phyloP scores from a whole-genome alignment of 2,113 vertebrate species.

The Coregonus clupeaformis region DNA sequence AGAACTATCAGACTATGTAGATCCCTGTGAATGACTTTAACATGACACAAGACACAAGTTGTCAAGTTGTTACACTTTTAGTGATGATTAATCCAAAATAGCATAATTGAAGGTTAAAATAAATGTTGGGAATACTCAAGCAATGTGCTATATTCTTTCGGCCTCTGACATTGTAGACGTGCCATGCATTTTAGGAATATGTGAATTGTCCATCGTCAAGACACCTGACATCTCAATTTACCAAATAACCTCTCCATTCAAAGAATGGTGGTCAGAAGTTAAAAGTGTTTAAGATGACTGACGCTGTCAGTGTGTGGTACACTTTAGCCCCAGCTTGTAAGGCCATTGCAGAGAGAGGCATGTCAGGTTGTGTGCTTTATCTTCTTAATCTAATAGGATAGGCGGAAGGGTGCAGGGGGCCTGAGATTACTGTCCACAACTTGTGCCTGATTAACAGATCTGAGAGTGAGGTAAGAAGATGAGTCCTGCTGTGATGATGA shows the following conservation, averaged over 20 bases:
- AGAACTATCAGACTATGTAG: no score
- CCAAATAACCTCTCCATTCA: neutral
- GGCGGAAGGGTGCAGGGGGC: conserved; percentile 54
- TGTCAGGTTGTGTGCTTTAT: conserved; percentile 52
- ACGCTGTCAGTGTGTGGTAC: neutral
- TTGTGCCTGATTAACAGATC: conserved; percentile 65
- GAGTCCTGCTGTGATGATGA: conserved; percentile 58
- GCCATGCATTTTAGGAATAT: neutral
- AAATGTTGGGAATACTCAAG: no score
- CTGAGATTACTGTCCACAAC: conserved; percentile 67
- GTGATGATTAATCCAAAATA: no score
- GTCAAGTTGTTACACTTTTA: no score
- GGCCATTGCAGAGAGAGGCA: conserved; percentile 17
- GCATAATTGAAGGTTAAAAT: no score
- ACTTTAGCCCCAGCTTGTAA: neutral
- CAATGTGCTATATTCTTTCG: no score
- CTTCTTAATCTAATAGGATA: conserved; percentile 74
- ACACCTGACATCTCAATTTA: neutral
- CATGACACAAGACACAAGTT: no score
- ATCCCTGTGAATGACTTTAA: no score
- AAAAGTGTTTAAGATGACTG: neutral
- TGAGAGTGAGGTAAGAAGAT: conserved; percentile 74
- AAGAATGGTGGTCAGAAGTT: neutral
- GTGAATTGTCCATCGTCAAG: neutral
- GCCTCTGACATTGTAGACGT: no score